Evolutionary conservation across 2,888 invertebrate genomes (phyloP).

Genomic region (Auanema freiburgensis): DNA sequence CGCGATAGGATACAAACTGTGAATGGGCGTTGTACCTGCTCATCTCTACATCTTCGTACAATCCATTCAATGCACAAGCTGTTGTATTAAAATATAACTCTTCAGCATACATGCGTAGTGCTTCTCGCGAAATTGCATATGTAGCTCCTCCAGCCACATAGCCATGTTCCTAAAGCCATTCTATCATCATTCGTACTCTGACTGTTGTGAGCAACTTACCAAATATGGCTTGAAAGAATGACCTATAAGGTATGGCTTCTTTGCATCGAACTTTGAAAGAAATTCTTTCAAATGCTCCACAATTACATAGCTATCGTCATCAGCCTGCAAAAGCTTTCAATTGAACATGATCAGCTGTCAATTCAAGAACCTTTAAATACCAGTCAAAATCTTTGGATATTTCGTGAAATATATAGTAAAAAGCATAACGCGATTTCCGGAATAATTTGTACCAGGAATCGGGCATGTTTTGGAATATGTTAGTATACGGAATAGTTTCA

Average conservation of each 20-base stretch:
- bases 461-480: constrained; percentile 28
- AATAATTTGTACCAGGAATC: too few species aligned
- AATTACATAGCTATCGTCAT: constrained; percentile 14
- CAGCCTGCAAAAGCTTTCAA: constrained; percentile 8
- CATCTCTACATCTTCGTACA: too few species aligned
- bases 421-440: too few species aligned
- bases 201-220: constrained; percentile 1
- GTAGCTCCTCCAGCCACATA: constrained; percentile 1
- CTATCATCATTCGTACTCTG: neutral
- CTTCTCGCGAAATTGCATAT: constrained; percentile 12
- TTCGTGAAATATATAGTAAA: too few species aligned
- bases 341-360: too few species aligned
- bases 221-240: neutral
- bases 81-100: constrained; percentile 6
- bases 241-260: neutral
- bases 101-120: constrained; percentile 4
- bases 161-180: neutral
- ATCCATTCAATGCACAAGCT: constrained; percentile 5
- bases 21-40: too few species aligned
- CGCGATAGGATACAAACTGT: too few species aligned
- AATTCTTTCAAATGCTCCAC: constrained; percentile 15
- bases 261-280: constrained; percentile 1
- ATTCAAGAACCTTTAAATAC: constrained; percentile 1
- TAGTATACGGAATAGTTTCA: constrained; percentile 45
- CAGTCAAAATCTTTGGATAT: too few species aligned